phyloP scores from a whole-genome alignment of 2,113 vertebrate species.

The Manacus vitellinus region DNA sequence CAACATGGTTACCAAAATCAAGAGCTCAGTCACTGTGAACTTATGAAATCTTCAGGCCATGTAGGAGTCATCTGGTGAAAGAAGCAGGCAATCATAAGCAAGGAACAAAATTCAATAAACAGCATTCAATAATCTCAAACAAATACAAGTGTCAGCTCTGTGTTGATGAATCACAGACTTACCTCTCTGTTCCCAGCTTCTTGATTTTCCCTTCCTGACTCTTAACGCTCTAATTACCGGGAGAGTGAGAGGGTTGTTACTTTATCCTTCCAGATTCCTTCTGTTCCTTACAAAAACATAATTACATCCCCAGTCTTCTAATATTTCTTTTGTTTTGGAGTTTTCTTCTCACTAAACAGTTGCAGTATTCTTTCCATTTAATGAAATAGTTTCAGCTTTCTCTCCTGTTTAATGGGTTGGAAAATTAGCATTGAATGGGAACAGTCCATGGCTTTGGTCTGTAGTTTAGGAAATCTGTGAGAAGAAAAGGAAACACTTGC shows the following conservation, averaged over 20 bases:
- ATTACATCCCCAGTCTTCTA: background rate
- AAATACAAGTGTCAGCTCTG: background rate
- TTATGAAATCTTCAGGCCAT: background rate
- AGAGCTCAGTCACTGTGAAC: background rate
- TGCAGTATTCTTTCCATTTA: background rate
- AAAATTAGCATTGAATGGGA: slow-evolving; percentile 18
- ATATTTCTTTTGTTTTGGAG: background rate
- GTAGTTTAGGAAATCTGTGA: background rate
- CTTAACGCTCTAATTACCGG: background rate
- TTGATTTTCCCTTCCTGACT: slow-evolving; percentile 17
- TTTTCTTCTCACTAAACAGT: background rate
- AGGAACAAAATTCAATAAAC: background rate
- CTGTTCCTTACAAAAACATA: background rate
- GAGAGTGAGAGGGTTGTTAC: background rate
- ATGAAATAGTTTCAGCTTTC: slow-evolving; percentile 1
- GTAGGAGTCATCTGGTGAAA: background rate
- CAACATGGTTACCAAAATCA: background rate
- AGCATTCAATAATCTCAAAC: background rate
- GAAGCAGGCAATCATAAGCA: background rate
- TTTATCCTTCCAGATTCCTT: background rate
- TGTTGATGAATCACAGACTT: background rate
- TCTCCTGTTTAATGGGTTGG: background rate
- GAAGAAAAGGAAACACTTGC: background rate
- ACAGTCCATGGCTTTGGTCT: background rate
- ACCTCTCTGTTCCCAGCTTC: background rate